These are phyloP conservation scores for Dastarcus helophoroides DNA, from an alignment of 2,888 invertebrate genomes.

Conservation along the genomic window DNA sequence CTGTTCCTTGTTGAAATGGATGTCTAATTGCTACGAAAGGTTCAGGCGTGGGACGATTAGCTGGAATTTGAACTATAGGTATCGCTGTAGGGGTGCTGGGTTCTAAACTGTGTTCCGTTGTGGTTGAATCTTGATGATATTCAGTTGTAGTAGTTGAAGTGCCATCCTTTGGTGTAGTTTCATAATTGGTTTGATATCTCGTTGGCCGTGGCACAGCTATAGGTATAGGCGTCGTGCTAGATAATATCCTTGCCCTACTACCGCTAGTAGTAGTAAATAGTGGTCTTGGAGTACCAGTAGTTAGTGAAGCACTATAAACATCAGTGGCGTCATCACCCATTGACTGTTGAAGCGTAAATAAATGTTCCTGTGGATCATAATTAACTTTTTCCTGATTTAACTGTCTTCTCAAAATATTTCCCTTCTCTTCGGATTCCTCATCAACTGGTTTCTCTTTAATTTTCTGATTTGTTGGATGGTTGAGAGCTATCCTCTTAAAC, in stretches of 20 bases:
- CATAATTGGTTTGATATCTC: conserved; percentile 20
- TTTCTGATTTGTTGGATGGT: conserved; percentile 29
- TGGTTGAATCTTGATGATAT: conserved; percentile 21
- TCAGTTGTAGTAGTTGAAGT: conserved; percentile 21
- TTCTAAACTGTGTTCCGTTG: conserved; percentile 40
- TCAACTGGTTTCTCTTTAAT: conserved; percentile 45
- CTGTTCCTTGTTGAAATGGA: conserved; percentile 30
- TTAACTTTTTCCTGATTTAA: conserved; percentile 44
- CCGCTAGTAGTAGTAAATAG: conserved; percentile 56
- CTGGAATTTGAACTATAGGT: conserved; percentile 45
- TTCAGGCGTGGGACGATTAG: conserved; percentile 24
- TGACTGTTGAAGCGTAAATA: conserved; percentile 47
- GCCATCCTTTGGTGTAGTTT: conserved; percentile 17
- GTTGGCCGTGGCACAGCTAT: conserved; percentile 22
- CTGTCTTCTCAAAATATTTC: conserved; percentile 52
- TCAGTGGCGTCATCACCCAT: conserved; percentile 55
- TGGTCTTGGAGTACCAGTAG: conserved; percentile 52
- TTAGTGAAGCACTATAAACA: conserved; percentile 55
- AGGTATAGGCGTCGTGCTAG: conserved; percentile 24
- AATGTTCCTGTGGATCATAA: conserved; percentile 40
- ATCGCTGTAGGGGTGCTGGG: conserved; percentile 43
- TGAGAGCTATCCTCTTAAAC: conserved; percentile 23
- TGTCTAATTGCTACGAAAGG: conserved; percentile 38
- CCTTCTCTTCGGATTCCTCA: conserved; percentile 39
- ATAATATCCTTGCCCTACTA: conserved; percentile 46